These are phyloP conservation scores for Poeciliopsis turneri DNA, from an alignment of 2,797 vertebrate genomes.

Conservation along the genomic window DNA sequence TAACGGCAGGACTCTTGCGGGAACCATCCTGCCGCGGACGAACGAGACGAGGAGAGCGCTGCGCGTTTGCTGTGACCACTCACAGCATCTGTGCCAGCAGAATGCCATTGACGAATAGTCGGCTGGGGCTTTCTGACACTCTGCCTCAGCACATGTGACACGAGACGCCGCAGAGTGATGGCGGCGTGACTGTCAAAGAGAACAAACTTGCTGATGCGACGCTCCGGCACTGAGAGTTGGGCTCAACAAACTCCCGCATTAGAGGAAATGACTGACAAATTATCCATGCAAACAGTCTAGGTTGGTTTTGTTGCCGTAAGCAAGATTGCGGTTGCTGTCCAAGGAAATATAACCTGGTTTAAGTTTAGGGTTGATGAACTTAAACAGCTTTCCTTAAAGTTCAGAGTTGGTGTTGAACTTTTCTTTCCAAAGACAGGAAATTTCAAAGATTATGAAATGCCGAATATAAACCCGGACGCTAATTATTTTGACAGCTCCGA, in stretches of 20 bases:
- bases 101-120: constrained; percentile 33
- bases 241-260: constrained; percentile 22
- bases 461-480: not conserved
- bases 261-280: constrained; percentile 3
- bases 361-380: not conserved
- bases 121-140: constrained; percentile 37
- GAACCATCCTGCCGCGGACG: not conserved
- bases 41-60: not conserved
- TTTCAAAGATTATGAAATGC: not conserved
- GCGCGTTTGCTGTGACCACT: constrained; percentile 20
- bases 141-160: constrained; percentile 67
- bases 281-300: not conserved
- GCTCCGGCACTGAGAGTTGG: constrained; percentile 3
- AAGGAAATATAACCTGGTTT: too few relatives aligned
- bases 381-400: not conserved
- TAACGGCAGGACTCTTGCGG: not conserved
- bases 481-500: not conserved
- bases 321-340: not conserved
- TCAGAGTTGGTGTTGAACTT: not conserved
- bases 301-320: not conserved
- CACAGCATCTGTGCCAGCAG: constrained; percentile 41
- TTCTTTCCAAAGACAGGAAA: not conserved
- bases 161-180: constrained; percentile 42
- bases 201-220: constrained; percentile 49
- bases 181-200: constrained; percentile 49